Conservation (phyloP, 2,888 invertebrate genomes). For the Nephrotoma appendiculata region DNA sequence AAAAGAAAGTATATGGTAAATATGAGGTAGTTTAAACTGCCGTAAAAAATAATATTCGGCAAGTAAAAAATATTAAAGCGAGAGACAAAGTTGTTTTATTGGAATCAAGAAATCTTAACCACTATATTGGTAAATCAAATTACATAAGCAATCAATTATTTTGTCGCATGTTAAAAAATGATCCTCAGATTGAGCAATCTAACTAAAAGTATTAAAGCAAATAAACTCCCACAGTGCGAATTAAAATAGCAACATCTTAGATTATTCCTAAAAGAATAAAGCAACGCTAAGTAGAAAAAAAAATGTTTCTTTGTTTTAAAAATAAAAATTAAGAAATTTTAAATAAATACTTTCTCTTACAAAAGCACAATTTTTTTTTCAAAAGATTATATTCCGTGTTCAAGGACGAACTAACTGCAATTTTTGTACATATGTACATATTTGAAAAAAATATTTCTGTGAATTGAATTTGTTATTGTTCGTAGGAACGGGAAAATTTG, state of each 20-base stretch:
- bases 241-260: neutral
- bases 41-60: neutral
- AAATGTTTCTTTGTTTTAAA: neutral
- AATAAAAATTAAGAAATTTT: neutral
- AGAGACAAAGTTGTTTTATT: neutral
- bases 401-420: neutral
- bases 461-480: neutral
- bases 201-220: neutral
- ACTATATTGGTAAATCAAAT: too few relatives aligned
- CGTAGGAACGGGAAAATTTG: neutral
- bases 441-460: neutral
- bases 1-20: neutral
- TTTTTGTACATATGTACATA: neutral
- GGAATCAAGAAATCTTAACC: neutral
- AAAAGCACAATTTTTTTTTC: neutral
- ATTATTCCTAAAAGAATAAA: neutral
- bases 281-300: neutral
- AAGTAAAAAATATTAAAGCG: neutral
- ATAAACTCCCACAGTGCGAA: neutral
- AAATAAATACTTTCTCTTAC: neutral
- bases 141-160: too few relatives aligned
- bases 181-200: neutral
- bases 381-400: neutral
- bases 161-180: neutral
- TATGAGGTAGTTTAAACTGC: neutral